phyloP scores from a whole-genome alignment of 2,888 invertebrate genomes.

The Cataglyphis rosenhaueri region DNA sequence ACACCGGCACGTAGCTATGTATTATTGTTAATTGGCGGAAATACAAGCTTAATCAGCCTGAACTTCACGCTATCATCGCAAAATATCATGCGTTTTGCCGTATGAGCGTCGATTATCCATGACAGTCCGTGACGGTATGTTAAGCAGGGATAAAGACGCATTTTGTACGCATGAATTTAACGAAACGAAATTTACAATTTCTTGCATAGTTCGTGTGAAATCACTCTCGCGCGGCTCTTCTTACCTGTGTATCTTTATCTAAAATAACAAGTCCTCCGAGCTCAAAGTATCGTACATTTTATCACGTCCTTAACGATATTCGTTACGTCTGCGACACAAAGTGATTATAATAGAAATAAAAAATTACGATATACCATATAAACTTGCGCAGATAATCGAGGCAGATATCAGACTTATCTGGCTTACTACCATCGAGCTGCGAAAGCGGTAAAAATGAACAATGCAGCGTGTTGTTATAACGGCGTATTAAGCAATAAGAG shows the following conservation, averaged over 20 bases:
- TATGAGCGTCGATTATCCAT: slow-evolving; percentile 5
- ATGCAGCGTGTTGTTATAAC: slow-evolving; percentile 22
- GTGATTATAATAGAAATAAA: not conserved
- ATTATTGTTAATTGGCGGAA: not conserved
- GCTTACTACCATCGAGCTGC: slow-evolving; percentile 8
- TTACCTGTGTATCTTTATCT: not conserved
- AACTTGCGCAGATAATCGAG: slow-evolving; percentile 9
- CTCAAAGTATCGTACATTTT: not conserved
- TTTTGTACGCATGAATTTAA: not conserved
- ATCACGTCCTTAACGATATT: not conserved
- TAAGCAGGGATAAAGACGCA: not conserved
- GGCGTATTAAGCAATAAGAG: slow-evolving; percentile 34
- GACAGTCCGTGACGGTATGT: slow-evolving; percentile 8
- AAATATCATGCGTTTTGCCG: slow-evolving; percentile 14
- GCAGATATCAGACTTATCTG: slow-evolving; percentile 13
- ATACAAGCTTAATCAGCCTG: not conserved
- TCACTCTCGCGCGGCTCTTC: not conserved
- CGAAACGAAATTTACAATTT: not conserved
- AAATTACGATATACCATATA: not conserved
- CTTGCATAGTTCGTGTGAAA: not conserved
- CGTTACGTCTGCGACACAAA: not conserved
- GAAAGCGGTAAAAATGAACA: slow-evolving; percentile 33
- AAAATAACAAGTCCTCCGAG: not conserved
- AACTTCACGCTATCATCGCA: slow-evolving; percentile 1
- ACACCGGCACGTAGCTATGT: not conserved